Base-by-base conservation (phyloP, 2,888 invertebrate genomes). In the Macaria notata region DNA sequence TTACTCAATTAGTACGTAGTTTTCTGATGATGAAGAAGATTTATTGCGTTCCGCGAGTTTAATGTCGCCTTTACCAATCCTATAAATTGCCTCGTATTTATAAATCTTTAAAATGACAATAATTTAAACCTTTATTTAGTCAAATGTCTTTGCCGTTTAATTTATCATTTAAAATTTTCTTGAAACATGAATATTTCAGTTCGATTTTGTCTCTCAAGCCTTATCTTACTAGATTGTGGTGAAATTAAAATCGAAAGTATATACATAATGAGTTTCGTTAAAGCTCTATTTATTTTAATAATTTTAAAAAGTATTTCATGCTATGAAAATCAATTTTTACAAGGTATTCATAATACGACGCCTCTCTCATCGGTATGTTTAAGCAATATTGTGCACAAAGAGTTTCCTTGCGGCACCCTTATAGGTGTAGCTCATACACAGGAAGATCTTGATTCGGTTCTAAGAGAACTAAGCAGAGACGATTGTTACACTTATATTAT, bases 401-500 rank as follows among this genome's bases (percentile, higher is more conserved):
- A 68, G 51, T 69, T 75, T 4, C 59, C 70, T 4, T 80, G 80
- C 54, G 71, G 69, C 3, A 65, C 68, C 4, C 59, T 63, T 1
- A 56, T 74, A 0, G 70, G 73, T 31, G 57, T 79, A 46, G 61
- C 79, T 3, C 69, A 73, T 65, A 58, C 68, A 9, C 68, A 67
- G 42, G 33, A 39, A 9, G 55, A 71, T 31, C 53, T 63, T 8
- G 56, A 73, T 53, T 39, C 56, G 39, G 49, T 81, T 6, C 61
- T 75, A 7, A 61, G 64, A 55, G 47, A 45, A 33, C 61, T 73
- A 4, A 72, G 75, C 48, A 47, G 41, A 4, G 59, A 63, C 6
- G 54, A 47, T 33, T 83, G 81, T 55, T 77, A 77, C 50, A 69
- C 59, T 47, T 59, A 75, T 31, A 69, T 74, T 9, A 54, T 70